Evolutionary conservation across 2,113 vertebrate species (phyloP), one percentile per base, ranked within the genome.

Genomic region (Ellobius talpinus): DNA sequence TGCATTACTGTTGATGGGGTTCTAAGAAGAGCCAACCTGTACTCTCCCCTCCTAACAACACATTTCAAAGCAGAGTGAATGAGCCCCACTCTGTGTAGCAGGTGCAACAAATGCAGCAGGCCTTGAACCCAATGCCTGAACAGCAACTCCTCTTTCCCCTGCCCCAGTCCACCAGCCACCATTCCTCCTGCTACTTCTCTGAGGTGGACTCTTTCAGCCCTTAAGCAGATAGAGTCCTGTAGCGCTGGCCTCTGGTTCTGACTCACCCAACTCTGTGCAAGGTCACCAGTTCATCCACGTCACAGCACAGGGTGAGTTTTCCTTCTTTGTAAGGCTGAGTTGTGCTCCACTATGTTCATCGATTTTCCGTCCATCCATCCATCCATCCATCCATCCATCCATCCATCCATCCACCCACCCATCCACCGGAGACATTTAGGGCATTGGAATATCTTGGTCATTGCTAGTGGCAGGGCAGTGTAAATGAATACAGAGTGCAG

Each of bases 41-140:
- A 14, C 24, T 7, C 68, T 6, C 1, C 52, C 10, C 70, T 29
- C 33, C 50, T 11, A 70, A 5, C 29, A 26, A 31, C 0, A 39
- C 3, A 7, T 47, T 29, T 23, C 45, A 39, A 3, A 23, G 36
- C 16, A 13, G 84, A 1, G 4, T 5, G 16, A 33, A 70, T 1
- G 7, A 2, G 39, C 19, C 17, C 16, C 29, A 0, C 0, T 31
- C 4, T 10, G 1, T 21, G 4, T 8, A 12, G 4, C 33, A 24
- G 14, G 1, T 31, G 2, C 29, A 45, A 21, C 58, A 58, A 58
- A 19, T 58, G 58, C 11, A 31, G 5, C 7, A 36, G 16, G 5
- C 4, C 36, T 47, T 36, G 42, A 45, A 39, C 24, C 23, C 39
- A 0, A 23, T 0, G 23, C 16, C 10, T 0, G 0, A 36, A 26